Evolutionary conservation across 2,113 vertebrate species (phyloP).

Genomic region (Reinhardtius hippoglossoides): DNA sequence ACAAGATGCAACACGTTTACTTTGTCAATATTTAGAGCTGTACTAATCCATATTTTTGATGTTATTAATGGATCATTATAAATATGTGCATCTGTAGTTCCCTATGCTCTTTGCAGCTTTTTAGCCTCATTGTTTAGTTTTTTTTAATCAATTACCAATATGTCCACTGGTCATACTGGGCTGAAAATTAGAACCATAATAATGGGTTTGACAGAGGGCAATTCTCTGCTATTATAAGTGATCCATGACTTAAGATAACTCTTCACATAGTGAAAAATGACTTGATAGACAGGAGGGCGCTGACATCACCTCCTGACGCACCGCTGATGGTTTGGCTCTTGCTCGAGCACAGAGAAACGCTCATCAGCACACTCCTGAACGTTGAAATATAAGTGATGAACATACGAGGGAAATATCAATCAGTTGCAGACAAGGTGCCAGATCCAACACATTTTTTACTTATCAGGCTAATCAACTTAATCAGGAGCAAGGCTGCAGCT

Average conservation of each 20-base stretch:
- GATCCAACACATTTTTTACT: slow-evolving; percentile 77
- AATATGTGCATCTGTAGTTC: too few relatives aligned
- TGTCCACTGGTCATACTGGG: too few relatives aligned
- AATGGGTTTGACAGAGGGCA: too few relatives aligned
- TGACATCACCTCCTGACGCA: not conserved
- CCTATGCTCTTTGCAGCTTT: too few relatives aligned
- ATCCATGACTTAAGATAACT: not conserved
- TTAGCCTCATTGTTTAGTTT: too few relatives aligned
- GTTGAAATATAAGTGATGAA: slow-evolving; percentile 44
- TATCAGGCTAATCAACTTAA: slow-evolving; percentile 83
- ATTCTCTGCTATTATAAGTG: too few relatives aligned
- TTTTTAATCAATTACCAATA: too few relatives aligned
- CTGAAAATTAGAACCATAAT: too few relatives aligned
- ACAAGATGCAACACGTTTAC: too few relatives aligned
- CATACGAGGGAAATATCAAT: slow-evolving; percentile 51
- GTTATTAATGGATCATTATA: too few relatives aligned
- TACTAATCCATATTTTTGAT: too few relatives aligned
- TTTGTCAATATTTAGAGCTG: too few relatives aligned
- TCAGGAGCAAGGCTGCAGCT: slow-evolving; percentile 69
- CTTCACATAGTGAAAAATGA: not conserved
- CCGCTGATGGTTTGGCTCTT: slow-evolving; percentile 11
- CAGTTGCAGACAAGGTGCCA: slow-evolving; percentile 59
- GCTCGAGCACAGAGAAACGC: not conserved
- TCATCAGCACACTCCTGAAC: slow-evolving; percentile 3
- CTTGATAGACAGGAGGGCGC: not conserved